phyloP scores from a whole-genome alignment of 2,888 invertebrate genomes.

The Bellardia bayeri region DNA sequence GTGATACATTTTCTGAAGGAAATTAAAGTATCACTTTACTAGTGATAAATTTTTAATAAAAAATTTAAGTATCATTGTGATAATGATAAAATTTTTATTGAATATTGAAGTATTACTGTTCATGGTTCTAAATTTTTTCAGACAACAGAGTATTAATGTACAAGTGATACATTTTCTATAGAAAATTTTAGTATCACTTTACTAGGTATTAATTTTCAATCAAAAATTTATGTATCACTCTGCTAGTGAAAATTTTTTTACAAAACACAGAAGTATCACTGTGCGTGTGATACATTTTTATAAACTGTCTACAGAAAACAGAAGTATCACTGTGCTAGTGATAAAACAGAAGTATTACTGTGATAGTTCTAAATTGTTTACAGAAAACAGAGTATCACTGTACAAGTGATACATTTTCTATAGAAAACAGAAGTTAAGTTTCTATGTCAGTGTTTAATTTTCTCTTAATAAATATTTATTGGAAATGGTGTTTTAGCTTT shows the following conservation, averaged over 20 bases:
- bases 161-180: not conserved
- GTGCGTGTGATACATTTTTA: not conserved
- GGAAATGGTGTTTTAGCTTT: conserved; percentile 26
- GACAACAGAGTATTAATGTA: too few relatives aligned
- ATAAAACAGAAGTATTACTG: not conserved
- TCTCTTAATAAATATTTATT: not conserved
- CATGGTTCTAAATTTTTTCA: too few relatives aligned
- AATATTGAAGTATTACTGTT: not conserved
- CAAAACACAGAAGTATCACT: not conserved
- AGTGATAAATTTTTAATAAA: not conserved
- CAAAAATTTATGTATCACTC: too few relatives aligned
- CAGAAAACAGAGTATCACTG: too few relatives aligned
- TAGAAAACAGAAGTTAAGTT: not conserved
- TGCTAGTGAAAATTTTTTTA: not conserved
- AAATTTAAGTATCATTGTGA: not conserved
- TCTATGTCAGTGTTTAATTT: too few relatives aligned
- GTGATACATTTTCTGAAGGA: not conserved
- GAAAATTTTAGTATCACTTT: not conserved
- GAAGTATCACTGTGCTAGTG: not conserved
- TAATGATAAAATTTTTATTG: not conserved
- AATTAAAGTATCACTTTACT: not conserved
- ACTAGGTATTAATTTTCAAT: too few relatives aligned
- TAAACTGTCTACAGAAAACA: not conserved
- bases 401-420: not conserved
- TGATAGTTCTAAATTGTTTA: too few relatives aligned